Conservation (phyloP, 2,888 invertebrate species). For the Tholera decimalis region DNA sequence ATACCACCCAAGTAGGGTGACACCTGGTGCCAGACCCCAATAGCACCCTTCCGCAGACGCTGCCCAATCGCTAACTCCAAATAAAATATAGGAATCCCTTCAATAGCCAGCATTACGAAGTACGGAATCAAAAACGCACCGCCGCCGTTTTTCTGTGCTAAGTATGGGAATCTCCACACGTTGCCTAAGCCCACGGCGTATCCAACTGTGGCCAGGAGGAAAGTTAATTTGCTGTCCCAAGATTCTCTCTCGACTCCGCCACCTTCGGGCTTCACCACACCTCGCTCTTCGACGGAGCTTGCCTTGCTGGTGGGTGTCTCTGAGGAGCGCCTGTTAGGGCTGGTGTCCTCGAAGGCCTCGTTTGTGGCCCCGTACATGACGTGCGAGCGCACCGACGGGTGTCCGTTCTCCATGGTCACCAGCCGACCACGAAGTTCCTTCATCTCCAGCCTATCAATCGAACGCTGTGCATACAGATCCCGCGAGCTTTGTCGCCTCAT, state of each 20-base stretch:
- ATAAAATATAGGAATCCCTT: conserved; percentile 99
- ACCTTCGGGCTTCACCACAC: conserved; percentile 93
- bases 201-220: conserved; percentile 97
- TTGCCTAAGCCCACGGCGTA: conserved; percentile 98
- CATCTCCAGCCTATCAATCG: conserved; percentile 96
- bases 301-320: conserved; percentile 92
- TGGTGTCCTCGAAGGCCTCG: conserved; percentile 93
- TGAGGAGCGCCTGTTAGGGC: conserved; percentile 83
- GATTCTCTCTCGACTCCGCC: conserved; percentile 95
- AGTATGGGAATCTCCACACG: conserved; percentile 98
- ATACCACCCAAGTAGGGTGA: conserved; percentile 97
- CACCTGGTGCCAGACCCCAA: conserved; percentile 98
- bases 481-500: conserved; percentile 97
- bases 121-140: conserved; percentile 99
- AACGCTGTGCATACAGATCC: conserved; percentile 95
- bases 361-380: conserved; percentile 97
- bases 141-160: conserved; percentile 98
- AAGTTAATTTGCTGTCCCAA: conserved; percentile 98
- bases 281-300: conserved; percentile 93
- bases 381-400: conserved; percentile 84
- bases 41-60: conserved; percentile 97
- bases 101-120: conserved; percentile 98
- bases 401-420: conserved; percentile 94
- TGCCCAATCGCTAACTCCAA: conserved; percentile 99
- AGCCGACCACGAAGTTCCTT: conserved; percentile 96